These are phyloP conservation scores for Zygogramma bicolorata DNA, from an alignment of 2,888 invertebrate species.

Conservation along the genomic window DNA sequence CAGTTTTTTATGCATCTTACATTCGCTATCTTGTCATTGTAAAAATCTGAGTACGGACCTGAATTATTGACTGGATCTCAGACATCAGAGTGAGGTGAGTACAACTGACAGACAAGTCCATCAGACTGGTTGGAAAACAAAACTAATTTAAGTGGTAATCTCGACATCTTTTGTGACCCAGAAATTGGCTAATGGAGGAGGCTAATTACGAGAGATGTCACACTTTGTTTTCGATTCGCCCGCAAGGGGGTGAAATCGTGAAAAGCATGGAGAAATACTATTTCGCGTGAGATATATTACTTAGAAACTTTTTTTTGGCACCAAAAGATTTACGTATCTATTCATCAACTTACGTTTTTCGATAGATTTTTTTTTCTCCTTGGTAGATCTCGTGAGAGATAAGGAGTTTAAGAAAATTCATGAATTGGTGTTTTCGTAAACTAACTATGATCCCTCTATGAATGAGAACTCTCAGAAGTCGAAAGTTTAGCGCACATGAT, in stretches of 20 bases:
- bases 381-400: no score
- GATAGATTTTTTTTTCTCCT: no score
- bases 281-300: background rate
- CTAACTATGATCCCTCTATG: no score
- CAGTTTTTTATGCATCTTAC: no score
- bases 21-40: no score
- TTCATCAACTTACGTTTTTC: no score
- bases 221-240: constrained; percentile 22
- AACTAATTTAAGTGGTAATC: constrained; percentile 35
- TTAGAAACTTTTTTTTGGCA: background rate
- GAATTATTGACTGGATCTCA: background rate
- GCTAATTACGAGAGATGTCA: constrained; percentile 24
- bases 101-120: background rate
- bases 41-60: no score
- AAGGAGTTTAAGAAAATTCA: no score
- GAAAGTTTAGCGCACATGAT: no score
- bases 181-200: constrained; percentile 14
- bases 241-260: constrained; percentile 2
- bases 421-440: no score
- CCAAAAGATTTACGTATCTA: no score
- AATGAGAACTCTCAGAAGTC: no score
- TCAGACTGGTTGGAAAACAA: constrained; percentile 21
- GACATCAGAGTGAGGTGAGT: background rate
- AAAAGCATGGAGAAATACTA: background rate
- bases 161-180: constrained; percentile 26